Conservation (phyloP, 2,113 vertebrate species). For the Hyla sarda region DNA sequence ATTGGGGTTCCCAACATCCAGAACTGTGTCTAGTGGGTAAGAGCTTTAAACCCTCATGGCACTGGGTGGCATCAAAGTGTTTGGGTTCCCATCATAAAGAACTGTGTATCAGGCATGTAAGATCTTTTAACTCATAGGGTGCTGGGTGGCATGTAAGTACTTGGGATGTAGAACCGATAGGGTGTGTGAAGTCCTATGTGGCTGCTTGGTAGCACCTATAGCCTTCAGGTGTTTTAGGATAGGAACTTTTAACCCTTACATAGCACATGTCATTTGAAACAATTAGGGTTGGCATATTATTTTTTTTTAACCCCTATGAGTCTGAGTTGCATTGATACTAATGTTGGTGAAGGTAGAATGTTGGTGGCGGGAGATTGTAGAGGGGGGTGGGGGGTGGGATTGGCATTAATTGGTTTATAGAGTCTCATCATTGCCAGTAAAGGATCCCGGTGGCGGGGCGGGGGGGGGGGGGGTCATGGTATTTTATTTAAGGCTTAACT, state of each 20-base stretch:
- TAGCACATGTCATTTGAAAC: too few relatives aligned
- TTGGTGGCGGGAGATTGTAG: neutral
- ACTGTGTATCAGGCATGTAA: neutral
- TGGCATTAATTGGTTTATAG: neutral
- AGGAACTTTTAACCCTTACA: too few relatives aligned
- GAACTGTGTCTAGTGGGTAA: neutral
- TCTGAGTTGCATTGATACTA: neutral
- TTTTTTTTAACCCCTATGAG: neutral
- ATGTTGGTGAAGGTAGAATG: neutral
- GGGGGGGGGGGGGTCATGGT: constrained; percentile 31
- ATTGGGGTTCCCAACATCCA: neutral
- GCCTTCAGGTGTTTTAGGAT: neutral
- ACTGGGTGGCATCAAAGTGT: neutral
- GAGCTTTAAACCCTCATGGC: neutral
- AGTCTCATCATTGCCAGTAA: constrained; percentile 1
- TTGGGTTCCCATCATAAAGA: too few relatives aligned
- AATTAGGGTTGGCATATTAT: neutral
- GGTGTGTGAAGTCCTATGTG: neutral
- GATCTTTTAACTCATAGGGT: neutral
- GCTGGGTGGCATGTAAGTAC: neutral
- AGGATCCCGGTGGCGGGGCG: neutral
- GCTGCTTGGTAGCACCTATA: neutral
- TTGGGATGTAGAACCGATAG: neutral
- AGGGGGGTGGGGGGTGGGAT: neutral
- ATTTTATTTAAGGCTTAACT: constrained; percentile 21